These are phyloP conservation scores for Trichogramma evanescens DNA, from an alignment of 2,888 invertebrate genomes.

Conservation along the genomic window DNA sequence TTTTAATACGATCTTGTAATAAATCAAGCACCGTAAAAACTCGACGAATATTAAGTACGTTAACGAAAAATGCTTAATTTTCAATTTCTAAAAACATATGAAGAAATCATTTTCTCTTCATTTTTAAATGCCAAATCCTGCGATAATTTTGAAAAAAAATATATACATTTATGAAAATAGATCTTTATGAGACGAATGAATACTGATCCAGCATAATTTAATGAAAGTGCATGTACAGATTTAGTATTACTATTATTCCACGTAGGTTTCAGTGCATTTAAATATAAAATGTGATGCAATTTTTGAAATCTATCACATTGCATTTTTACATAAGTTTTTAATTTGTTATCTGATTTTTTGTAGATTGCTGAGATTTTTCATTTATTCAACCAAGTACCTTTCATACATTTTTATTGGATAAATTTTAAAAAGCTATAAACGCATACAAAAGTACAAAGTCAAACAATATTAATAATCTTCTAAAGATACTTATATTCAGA, in stretches of 20 bases:
- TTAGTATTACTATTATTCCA: constrained; percentile 1
- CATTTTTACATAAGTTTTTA: background rate
- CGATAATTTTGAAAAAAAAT: background rate
- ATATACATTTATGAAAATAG: constrained; percentile 7
- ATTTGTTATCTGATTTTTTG: background rate
- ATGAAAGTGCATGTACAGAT: constrained; percentile 5
- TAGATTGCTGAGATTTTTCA: no score
- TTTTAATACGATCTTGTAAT: no score
- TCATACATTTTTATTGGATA: background rate
- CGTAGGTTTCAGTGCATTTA: background rate
- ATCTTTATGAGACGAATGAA: background rate
- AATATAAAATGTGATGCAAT: background rate
- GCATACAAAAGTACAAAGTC: no score
- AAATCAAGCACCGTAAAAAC: background rate
- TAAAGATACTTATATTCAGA: no score
- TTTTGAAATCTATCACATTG: background rate
- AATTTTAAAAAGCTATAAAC: background rate
- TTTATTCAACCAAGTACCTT: no score
- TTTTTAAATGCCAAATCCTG: background rate
- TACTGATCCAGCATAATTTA: background rate
- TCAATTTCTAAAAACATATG: no score
- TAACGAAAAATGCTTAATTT: no score
- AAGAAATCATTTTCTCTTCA: background rate
- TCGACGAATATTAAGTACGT: background rate
- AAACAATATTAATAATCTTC: no score